These are phyloP conservation scores for Ammodytes marinus DNA, from an alignment of 2,113 vertebrate species.

Conservation along the genomic window DNA sequence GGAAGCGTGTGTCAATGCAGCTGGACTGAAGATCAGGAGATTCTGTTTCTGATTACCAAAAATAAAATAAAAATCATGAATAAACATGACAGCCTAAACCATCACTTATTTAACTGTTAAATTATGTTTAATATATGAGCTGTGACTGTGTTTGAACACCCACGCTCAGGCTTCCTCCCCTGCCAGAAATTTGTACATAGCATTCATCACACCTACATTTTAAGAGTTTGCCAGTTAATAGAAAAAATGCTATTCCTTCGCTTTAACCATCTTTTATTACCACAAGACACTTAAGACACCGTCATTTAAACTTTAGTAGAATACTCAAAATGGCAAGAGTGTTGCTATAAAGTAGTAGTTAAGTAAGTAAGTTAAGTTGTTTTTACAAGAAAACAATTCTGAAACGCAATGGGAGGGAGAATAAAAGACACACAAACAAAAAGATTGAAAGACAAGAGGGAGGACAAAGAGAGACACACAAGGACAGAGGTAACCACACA, in stretches of 20 bases:
- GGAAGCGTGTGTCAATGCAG: conserved; percentile 1
- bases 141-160: conserved; percentile 25
- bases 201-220: conserved; percentile 24
- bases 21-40: conserved; percentile 11
- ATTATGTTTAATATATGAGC: conserved; percentile 23
- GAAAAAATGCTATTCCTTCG: neutral
- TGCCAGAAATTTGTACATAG: conserved; percentile 23
- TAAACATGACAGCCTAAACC: neutral
- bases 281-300: neutral
- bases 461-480: neutral
- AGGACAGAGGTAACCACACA: conserved; percentile 24
- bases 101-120: neutral
- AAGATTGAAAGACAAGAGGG: neutral
- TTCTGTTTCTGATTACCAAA: neutral
- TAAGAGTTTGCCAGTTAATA: neutral
- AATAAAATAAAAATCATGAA: neutral
- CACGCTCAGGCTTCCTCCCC: conserved; percentile 29
- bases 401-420: neutral
- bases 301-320: neutral
- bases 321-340: neutral
- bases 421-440: neutral
- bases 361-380: neutral
- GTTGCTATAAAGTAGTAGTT: neutral
- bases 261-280: neutral
- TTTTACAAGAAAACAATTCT: neutral